Percentiles rank a stretch among this genome's conserved stretches.
Conservation (phyloP, 2,888 invertebrate species). For the Crossocerus cetratus region DNA sequence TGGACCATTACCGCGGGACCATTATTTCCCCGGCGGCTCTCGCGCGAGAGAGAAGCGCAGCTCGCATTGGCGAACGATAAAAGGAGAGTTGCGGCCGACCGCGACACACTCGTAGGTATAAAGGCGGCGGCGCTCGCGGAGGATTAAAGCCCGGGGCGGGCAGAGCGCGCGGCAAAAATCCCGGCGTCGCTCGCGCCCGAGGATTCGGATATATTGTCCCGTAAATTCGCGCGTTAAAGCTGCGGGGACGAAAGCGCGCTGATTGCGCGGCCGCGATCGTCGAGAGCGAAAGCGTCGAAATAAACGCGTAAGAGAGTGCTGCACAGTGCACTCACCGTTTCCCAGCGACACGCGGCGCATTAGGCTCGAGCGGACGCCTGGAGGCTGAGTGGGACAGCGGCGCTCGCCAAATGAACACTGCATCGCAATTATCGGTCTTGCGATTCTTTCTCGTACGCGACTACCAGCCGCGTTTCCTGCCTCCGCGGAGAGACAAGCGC, state of each 20-base stretch:
- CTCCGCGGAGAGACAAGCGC: neutral
- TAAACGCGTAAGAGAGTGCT: slow-evolving; percentile 36
- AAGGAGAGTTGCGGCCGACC: too few relatives aligned
- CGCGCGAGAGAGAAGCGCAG: too few relatives aligned
- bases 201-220: slow-evolving; percentile 52
- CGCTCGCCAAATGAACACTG: neutral
- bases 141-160: neutral
- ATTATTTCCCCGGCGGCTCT: too few relatives aligned
- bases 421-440: neutral
- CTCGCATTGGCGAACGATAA: too few relatives aligned
- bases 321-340: slow-evolving; percentile 4
- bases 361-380: neutral
- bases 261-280: neutral
- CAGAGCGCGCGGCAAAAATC: slow-evolving; percentile 27
- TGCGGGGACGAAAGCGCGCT: slow-evolving; percentile 24
- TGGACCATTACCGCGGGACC: too few relatives aligned
- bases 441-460: neutral
- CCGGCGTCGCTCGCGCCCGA: neutral
- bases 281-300: slow-evolving; percentile 28
- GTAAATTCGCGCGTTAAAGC: slow-evolving; percentile 56
- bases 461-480: neutral
- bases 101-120: too few relatives aligned
- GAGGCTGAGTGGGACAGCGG: neutral
- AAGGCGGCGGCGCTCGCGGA: neutral
- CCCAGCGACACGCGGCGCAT: neutral